Conservation (phyloP, 2,797 vertebrate species). For the Micropoecilia bifurca region DNA sequence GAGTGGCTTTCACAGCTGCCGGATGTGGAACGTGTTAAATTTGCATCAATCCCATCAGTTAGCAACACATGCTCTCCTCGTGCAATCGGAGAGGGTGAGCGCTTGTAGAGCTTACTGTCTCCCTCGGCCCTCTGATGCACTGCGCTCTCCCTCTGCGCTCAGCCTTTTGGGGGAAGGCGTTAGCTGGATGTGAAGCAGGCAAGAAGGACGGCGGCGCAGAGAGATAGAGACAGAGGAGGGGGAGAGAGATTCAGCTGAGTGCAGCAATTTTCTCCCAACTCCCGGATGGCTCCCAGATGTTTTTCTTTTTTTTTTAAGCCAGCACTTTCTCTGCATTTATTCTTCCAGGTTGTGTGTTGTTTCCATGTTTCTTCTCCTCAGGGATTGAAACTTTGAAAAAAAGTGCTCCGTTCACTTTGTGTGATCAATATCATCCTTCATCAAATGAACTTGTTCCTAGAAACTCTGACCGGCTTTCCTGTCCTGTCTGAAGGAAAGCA, state of each 20-base stretch:
- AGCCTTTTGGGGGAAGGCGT: conserved; percentile 72
- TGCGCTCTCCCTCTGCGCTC: conserved; percentile 44
- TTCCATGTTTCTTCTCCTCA: conserved; percentile 50
- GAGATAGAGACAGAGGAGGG: conserved; percentile 40
- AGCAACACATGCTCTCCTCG: conserved; percentile 25
- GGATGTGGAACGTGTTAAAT: conserved; percentile 24
- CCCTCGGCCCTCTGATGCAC: conserved; percentile 38
- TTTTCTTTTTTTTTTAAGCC: conserved; percentile 44
- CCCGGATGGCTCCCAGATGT: conserved; percentile 82
- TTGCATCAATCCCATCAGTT: conserved; percentile 37
- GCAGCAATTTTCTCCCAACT: conserved; percentile 68
- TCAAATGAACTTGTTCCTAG: conserved; percentile 63
- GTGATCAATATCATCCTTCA: conserved; percentile 57
- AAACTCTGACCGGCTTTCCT: not conserved
- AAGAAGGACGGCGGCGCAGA: conserved; percentile 40
- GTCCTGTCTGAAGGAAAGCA: not conserved
- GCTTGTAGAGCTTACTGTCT: conserved; percentile 46
- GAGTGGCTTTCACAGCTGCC: not conserved
- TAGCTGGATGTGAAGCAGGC: conserved; percentile 67
- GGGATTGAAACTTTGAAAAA: conserved; percentile 40
- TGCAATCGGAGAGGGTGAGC: conserved; percentile 26
- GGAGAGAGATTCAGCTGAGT: conserved; percentile 74
- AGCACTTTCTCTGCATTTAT: conserved; percentile 41
- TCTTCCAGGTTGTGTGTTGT: conserved; percentile 23
- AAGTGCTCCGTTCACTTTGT: conserved; percentile 65